Conservation (phyloP, 2,888 invertebrate genomes). For the Mechanitis messenoides region DNA sequence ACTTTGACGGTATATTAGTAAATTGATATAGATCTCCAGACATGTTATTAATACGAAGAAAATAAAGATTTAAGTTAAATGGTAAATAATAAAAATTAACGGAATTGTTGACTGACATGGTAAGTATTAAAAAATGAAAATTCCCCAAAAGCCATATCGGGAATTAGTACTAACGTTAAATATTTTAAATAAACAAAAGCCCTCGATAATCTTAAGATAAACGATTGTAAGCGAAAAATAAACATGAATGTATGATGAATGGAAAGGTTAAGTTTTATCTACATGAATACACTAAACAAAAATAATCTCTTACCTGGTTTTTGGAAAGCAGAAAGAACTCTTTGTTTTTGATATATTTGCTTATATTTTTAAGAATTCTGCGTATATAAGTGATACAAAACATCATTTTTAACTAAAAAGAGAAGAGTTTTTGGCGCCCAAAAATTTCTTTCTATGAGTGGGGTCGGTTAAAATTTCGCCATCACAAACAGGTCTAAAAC, state of each 20-base stretch:
- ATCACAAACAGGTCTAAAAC: constrained; percentile 38
- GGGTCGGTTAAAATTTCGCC: constrained; percentile 25
- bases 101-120: no score
- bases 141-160: neutral
- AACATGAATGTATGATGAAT: constrained; percentile 4
- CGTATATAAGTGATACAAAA: no score
- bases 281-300: constrained; percentile 15
- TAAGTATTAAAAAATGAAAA: neutral
- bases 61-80: neutral
- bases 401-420: no score
- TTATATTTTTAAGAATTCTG: neutral
- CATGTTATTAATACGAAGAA: neutral
- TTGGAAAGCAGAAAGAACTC: neutral
- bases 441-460: constrained; percentile 2
- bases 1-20: no score
- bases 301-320: neutral
- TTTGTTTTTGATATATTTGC: neutral
- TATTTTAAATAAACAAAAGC: constrained; percentile 1
- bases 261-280: constrained; percentile 8
- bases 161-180: constrained; percentile 15
- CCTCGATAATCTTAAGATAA: constrained; percentile 1
- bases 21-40: no score
- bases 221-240: constrained; percentile 1
- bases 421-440: neutral
- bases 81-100: neutral